Evolutionary conservation across 2,888 invertebrate genomes (phyloP).

Genomic region (Augochlorella aurata): DNA sequence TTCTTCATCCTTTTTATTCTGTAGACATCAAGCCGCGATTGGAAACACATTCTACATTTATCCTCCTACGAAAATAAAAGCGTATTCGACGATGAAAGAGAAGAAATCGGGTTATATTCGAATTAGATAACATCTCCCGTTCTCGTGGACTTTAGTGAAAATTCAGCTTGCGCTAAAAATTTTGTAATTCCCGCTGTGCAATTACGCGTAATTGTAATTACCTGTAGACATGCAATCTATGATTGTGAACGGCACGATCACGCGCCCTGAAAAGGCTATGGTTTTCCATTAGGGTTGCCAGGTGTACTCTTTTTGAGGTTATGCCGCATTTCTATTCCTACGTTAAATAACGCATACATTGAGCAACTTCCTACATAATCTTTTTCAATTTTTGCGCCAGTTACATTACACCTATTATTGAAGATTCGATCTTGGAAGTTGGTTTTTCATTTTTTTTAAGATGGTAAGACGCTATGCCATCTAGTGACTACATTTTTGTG

Average conservation of each 20-base stretch:
- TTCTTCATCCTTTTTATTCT: slow-evolving; percentile 8
- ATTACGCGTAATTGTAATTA: slow-evolving; percentile 42
- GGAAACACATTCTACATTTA: slow-evolving; percentile 3
- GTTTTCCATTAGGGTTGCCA: neutral
- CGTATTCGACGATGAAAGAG: neutral
- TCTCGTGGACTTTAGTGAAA: slow-evolving; percentile 1
- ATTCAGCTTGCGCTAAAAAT: slow-evolving; percentile 5
- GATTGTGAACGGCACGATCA: slow-evolving; percentile 23
- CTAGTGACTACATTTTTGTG: neutral
- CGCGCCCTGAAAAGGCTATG: neutral
- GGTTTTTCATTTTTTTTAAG: neutral
- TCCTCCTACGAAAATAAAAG: slow-evolving; percentile 3
- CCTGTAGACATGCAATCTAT: slow-evolving; percentile 5
- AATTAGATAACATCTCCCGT: slow-evolving; percentile 19
- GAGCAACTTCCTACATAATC: neutral
- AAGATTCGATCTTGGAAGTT: neutral
- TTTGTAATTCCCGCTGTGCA: slow-evolving; percentile 34
- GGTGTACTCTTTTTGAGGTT: neutral
- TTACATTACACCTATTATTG: neutral
- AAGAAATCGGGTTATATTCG: neutral
- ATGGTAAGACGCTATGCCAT: neutral
- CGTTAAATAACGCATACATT: too few species aligned
- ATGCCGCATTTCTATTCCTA: neutral
- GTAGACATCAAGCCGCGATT: neutral
- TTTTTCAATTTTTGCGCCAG: neutral